Base-by-base conservation (phyloP, 2,113 vertebrate species). In the Pomatostomus ruficeps region DNA sequence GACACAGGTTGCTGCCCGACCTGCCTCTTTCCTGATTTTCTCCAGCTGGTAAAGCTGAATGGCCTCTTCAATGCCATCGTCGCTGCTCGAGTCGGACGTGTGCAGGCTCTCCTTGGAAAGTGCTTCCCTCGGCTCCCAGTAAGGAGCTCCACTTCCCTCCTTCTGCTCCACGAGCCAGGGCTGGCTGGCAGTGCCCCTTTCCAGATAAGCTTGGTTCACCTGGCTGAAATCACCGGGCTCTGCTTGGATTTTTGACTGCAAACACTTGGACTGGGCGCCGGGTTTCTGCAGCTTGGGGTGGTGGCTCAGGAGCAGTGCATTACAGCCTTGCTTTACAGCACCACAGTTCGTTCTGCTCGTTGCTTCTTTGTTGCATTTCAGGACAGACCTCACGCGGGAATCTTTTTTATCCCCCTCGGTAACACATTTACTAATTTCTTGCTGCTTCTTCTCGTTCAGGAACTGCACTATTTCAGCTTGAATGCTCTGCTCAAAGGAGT, bases 51-150 rank as follows among this genome's bases (percentile, higher is more conserved):
- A 99, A 61, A 97, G 97, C 81, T 98, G 99, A 90, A 99, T 99
- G 61, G 99, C 99, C 95, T 99, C 99, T 73, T 99, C 99, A 1
- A 99, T 99, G 28, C 99, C 99, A 4, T 99, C 99, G 2, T 99
- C 99, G 0, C 99, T 99, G 19, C 99, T 99, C 1, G 99, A 99
- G 95, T 99, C 98, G 0, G 98, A 98, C 0, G 36, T 4, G 40
- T 92, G 92, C 1, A 16, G 0, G 17, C 68, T 91, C 51, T 63
- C 40, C 0, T 15, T 11, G 3, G 0, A 12, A 20, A 54, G 51
- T 0, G 42, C 80, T 85, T 83, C 91, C 29, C 88, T 45, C 0
- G 52, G n/a, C 5, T 87, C 55, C 49, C 96, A 88, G 10, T 9
- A 11, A 31, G 3, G 70, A 65, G 24, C 24, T 45, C 59, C 70